Percentiles rank a stretch among this genome's conserved stretches.
These are phyloP conservation scores for Eptesicus fuscus DNA, from an alignment of 2,113 vertebrate genomes.

Conservation along the genomic window DNA sequence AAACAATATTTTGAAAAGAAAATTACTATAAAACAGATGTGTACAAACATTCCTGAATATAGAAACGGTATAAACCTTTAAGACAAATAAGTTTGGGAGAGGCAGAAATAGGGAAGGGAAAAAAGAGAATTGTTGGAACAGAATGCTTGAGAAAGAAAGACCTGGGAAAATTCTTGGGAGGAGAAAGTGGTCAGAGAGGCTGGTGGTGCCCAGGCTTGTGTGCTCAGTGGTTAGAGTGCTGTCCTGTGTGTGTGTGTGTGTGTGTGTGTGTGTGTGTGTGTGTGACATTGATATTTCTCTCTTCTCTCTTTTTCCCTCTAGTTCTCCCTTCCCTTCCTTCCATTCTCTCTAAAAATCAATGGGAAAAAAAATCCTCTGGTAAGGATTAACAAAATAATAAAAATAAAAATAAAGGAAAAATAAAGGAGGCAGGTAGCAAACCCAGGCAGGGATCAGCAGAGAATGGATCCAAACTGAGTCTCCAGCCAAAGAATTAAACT, in stretches of 20 bases:
- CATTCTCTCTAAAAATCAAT: too few relatives aligned
- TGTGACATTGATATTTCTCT: too few relatives aligned
- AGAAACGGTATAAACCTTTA: constrained; percentile 6
- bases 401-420: too few relatives aligned
- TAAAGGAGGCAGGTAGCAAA: neutral
- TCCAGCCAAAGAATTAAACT: neutral
- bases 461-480: neutral
- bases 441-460: neutral
- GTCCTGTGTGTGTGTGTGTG: too few relatives aligned
- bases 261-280: too few relatives aligned
- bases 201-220: too few relatives aligned
- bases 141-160: neutral
- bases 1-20: constrained; percentile 13
- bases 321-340: too few relatives aligned
- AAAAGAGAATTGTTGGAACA: neutral
- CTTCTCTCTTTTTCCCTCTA: too few relatives aligned
- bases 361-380: too few relatives aligned
- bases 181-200: neutral
- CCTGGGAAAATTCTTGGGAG: neutral
- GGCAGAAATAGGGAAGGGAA: neutral
- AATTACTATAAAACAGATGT: constrained; percentile 21
- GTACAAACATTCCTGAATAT: neutral
- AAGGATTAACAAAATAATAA: too few relatives aligned
- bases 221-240: too few relatives aligned
- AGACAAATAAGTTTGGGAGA: neutral